Percentiles rank a stretch among this genome's conserved stretches.
Conservation (phyloP, 2,113 vertebrate genomes). For the Chiloscyllium plagiosum region DNA sequence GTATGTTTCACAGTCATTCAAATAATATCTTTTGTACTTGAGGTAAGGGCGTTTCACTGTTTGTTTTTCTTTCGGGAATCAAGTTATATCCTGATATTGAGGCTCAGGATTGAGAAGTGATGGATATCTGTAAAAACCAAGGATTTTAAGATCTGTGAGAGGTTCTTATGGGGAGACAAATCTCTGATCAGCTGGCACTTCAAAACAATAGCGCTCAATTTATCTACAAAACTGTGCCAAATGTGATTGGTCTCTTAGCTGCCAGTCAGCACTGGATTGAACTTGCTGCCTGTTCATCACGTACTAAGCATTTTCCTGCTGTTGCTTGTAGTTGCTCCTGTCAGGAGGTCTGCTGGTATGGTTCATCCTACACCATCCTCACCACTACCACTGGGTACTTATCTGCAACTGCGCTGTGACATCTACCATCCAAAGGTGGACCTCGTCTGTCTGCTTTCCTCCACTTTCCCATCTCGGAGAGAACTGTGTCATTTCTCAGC, state of each 20-base stretch:
- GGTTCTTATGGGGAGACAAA: neutral
- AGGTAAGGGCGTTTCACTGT: neutral
- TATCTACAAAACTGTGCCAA: neutral
- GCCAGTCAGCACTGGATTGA: neutral
- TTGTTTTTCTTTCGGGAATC: neutral
- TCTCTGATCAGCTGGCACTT: neutral
- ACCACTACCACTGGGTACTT: no score
- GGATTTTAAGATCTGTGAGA: neutral
- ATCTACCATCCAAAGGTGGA: no score
- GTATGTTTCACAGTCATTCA: no score
- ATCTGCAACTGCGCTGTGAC: no score
- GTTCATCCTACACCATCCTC: no score
- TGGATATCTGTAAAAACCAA: neutral
- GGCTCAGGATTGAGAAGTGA: neutral
- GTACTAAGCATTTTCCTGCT: no score
- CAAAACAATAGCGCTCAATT: neutral
- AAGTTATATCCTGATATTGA: neutral
- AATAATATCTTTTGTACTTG: neutral
- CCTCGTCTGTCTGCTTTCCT: neutral
- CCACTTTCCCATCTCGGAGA: neutral
- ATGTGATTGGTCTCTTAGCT: neutral
- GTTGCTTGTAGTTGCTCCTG: no score
- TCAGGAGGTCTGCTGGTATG: no score
- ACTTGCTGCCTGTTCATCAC: neutral
- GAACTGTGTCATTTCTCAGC: neutral